Evolutionary conservation across 23 tunicate species (phyloP), one percentile per base, ranked within the genome.

Genomic region (Ciona savignyi): DNA sequence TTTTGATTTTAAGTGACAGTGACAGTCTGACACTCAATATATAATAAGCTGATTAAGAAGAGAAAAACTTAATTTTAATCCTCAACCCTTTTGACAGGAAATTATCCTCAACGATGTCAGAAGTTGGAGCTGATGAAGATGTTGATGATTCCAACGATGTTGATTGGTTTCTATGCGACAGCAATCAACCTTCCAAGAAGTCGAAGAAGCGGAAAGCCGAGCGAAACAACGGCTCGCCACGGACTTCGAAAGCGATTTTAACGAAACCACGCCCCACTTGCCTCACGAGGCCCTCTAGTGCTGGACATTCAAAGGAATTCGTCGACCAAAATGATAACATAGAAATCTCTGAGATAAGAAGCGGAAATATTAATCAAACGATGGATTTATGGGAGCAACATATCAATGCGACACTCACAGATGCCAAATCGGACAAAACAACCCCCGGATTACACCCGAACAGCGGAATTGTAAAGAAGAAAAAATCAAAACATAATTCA

Each of bases 61-160:
- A n/a, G n/a, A n/a, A n/a, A n/a, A n/a, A n/a, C n/a, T n/a, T n/a
- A n/a, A n/a, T n/a, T n/a, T n/a, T n/a, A n/a, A n/a, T n/a, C n/a
- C n/a, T n/a, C n/a, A n/a, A n/a, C n/a, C n/a, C n/a, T n/a, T n/a
- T n/a, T 26, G 67, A 34, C 76, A 88, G 96, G 33, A 88, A 88
- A 77, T 74, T 81, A 32, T 77, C 96, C 23, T 80, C 87, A 1
- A 60, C 80, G 32, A 49, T 71, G 4, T 73, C 51, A 25, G 93
- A 86, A 19, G 74, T 86, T 32, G 81, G 87, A n/a, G 74, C 77
- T 31, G 96, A 88, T 1, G 96, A 88, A 51, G 96, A 88, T 34
- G 73, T 79, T 15, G 96, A 88, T 33, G 86, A 77, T 61, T 74
- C 71, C 25, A 86, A 79, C 62, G 96, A 88, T 72, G 96, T 86